Conservation (phyloP, 2,888 invertebrate species). For the Sisyra terminalis region DNA sequence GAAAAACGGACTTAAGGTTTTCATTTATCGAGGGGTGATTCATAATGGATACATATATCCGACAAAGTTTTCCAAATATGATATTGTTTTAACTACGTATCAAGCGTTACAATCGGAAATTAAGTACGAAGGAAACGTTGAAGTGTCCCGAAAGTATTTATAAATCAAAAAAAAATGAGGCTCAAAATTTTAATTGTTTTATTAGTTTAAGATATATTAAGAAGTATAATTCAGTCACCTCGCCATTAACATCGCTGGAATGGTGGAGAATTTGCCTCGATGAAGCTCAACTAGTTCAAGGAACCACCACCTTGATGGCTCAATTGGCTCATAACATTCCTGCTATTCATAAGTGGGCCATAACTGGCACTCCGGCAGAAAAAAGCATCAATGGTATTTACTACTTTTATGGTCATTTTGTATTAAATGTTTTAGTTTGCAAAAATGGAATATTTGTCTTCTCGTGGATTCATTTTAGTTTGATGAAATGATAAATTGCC, state of each 20-base stretch:
- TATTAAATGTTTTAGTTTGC: not conserved
- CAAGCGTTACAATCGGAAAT: constrained; percentile 43
- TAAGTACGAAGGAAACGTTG: constrained; percentile 34
- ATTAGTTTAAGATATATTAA: not conserved
- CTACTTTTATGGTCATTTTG: too few species aligned
- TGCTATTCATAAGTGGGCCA: constrained; percentile 52
- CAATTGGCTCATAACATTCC: constrained; percentile 40
- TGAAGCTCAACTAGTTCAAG: constrained; percentile 68
- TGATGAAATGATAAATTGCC: too few species aligned
- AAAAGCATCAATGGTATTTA: constrained; percentile 30
- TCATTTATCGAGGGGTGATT: constrained; percentile 32
- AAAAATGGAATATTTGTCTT: too few species aligned
- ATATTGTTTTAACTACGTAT: constrained; percentile 60
- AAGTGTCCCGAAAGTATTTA: constrained; percentile 16
- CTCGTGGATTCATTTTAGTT: too few species aligned
- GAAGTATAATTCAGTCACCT: constrained; percentile 38
- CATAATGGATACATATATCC: constrained; percentile 41
- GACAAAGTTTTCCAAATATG: constrained; percentile 39
- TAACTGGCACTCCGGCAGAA: constrained; percentile 59
- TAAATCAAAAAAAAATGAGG: constrained; percentile 12
- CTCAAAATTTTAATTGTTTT: constrained; percentile 7
- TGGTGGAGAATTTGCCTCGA: constrained; percentile 69
- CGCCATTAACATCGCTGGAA: constrained; percentile 47
- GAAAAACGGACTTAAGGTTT: constrained; percentile 29
- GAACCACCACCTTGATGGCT: constrained; percentile 35